phyloP scores from a whole-genome alignment of 2,113 vertebrate genomes.

The Mellivora capensis region DNA sequence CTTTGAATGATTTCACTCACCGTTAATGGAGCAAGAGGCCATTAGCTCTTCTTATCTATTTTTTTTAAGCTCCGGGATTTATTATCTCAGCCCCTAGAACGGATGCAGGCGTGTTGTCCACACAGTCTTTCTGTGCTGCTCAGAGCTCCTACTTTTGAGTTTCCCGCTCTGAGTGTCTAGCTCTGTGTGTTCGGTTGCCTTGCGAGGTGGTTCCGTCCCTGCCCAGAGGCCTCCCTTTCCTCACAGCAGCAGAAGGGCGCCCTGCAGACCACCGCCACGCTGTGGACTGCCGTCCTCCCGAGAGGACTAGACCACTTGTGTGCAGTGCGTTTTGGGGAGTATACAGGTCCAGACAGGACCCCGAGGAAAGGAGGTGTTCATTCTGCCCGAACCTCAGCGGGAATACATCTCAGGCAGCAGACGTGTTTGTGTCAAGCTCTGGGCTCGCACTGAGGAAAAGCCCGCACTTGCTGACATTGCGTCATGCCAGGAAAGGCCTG shows the following conservation, averaged over 20 bases:
- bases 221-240: background rate
- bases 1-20: slow-evolving; percentile 19
- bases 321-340: background rate
- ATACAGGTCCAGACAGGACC: background rate
- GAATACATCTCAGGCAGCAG: background rate
- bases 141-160: background rate
- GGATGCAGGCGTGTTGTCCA: background rate
- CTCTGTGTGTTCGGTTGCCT: background rate
- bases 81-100: background rate
- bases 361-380: background rate
- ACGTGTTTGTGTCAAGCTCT: background rate
- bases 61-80: background rate
- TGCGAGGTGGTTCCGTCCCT: background rate
- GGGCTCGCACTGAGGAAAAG: background rate
- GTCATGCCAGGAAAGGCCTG: background rate
- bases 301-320: background rate
- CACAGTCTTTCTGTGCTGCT: background rate
- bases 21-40: background rate
- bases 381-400: background rate
- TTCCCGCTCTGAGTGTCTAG: background rate
- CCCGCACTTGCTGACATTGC: background rate
- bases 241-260: background rate
- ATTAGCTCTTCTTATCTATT: background rate
- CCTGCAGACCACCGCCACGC: background rate
- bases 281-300: background rate